Conservation (phyloP, 2,888 invertebrate species). For the Ecdyonurus torrentis region DNA sequence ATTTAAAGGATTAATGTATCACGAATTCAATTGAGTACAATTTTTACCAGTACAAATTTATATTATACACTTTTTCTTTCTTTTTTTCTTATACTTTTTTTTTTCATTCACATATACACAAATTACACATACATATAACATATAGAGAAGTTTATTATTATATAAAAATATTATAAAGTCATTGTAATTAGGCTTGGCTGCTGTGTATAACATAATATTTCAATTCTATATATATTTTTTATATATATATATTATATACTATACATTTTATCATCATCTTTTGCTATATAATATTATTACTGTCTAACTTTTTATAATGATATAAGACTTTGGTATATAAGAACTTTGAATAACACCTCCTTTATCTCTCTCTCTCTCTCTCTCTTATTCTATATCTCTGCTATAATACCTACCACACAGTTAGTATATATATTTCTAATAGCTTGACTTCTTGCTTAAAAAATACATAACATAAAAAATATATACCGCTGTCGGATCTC, state of each 20-base stretch:
- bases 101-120: too few relatives aligned
- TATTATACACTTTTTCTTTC: too few relatives aligned
- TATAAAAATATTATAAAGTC: neutral
- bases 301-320: neutral
- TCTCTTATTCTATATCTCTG: too few relatives aligned
- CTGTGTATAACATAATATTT: neutral
- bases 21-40: neutral
- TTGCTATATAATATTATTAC: neutral
- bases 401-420: neutral
- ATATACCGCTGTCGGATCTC: neutral
- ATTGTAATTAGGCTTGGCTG: neutral
- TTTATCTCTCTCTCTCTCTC: too few relatives aligned
- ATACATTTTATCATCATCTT: neutral
- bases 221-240: neutral
- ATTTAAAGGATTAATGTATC: neutral
- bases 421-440: too few relatives aligned
- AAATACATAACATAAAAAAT: too few relatives aligned
- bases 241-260: too few relatives aligned
- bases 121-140: too few relatives aligned
- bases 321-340: neutral
- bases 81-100: too few relatives aligned
- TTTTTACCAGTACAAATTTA: too few relatives aligned
- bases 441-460: too few relatives aligned
- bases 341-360: neutral
- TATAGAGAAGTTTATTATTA: neutral